These are phyloP conservation scores for Rugalucina vietnamica DNA, from an alignment of 2,888 invertebrate genomes.

Conservation along the genomic window DNA sequence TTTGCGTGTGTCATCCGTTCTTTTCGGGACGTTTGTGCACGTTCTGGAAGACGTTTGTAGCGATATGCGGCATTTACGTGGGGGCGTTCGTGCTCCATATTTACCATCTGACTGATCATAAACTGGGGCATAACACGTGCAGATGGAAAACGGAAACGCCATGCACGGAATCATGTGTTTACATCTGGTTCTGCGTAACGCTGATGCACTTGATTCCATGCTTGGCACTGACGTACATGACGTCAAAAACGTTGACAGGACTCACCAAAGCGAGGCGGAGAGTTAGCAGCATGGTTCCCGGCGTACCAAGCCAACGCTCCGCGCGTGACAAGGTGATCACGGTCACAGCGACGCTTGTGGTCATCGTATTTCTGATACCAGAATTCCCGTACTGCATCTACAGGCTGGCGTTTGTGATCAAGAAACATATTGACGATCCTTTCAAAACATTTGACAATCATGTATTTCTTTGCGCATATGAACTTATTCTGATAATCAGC, in stretches of 20 bases:
- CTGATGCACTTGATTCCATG: conserved; percentile 49
- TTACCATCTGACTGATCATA: conserved; percentile 46
- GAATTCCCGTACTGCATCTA: conserved; percentile 53
- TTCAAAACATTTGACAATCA: conserved; percentile 12
- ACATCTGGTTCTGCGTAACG: conserved; percentile 48
- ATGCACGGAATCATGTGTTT: conserved; percentile 48
- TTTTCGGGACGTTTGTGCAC: conserved; percentile 61
- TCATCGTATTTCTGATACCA: conserved; percentile 48
- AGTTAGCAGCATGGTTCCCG: conserved; percentile 29
- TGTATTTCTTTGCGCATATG: conserved; percentile 39
- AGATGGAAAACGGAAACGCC: conserved; percentile 43
- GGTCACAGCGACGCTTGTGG: conserved; percentile 44
- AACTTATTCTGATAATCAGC: conserved; percentile 35
- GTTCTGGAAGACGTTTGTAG: conserved; percentile 55
- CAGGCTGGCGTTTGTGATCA: conserved; percentile 28
- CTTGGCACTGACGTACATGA: conserved; percentile 33
- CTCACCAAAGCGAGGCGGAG: conserved; percentile 33
- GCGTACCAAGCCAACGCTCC: conserved; percentile 11
- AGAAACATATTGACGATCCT: neutral
- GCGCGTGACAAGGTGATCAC: conserved; percentile 54
- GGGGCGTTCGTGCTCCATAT: conserved; percentile 54
- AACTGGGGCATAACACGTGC: conserved; percentile 20
- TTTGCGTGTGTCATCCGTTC: conserved; percentile 70
- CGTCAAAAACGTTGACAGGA: conserved; percentile 31
- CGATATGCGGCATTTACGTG: conserved; percentile 52